Conservation (phyloP, 1,140 invertebrate species). For the Leptoteleia sp. region DNA sequence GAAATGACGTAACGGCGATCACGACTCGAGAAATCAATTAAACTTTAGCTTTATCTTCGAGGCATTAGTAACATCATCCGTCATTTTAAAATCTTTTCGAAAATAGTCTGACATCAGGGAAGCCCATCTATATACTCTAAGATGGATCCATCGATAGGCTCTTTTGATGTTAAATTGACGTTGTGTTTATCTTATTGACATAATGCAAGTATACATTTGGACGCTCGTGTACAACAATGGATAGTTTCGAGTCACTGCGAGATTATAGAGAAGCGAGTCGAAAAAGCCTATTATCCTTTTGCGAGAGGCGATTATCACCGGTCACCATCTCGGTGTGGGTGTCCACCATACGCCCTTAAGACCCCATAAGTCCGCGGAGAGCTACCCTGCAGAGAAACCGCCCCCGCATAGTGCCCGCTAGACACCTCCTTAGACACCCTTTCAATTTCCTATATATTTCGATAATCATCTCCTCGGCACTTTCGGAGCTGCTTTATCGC, state of each 20-base stretch:
- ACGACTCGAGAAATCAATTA: constrained; percentile 56
- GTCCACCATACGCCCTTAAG: constrained; percentile 56
- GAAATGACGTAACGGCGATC: constrained; percentile 25
- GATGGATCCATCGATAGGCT: constrained; percentile 44
- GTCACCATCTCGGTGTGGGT: constrained; percentile 66
- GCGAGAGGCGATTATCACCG: constrained; percentile 51
- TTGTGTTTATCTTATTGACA: constrained; percentile 60
- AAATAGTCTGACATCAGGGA: constrained; percentile 31
- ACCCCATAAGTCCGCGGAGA: constrained; percentile 48
- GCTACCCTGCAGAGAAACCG: constrained; percentile 61
- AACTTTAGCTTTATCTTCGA: constrained; percentile 32
- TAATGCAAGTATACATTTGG: constrained; percentile 49
- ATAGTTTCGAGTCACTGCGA: constrained; percentile 60
- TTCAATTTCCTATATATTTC: constrained; percentile 78
- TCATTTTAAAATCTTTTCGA: constrained; percentile 41
- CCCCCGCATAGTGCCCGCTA: constrained; percentile 62
- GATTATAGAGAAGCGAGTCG: constrained; percentile 60
- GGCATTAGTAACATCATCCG: constrained; percentile 55
- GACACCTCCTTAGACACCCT: constrained; percentile 79
- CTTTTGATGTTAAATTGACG: constrained; percentile 53
- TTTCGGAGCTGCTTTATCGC: constrained; percentile 34
- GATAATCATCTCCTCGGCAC: constrained; percentile 76
- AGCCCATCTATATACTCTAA: constrained; percentile 10
- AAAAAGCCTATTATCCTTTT: constrained; percentile 62
- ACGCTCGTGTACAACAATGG: constrained; percentile 48